These are phyloP conservation scores for Cosmia pyralina DNA, from an alignment of 2,888 invertebrate species.

Conservation along the genomic window DNA sequence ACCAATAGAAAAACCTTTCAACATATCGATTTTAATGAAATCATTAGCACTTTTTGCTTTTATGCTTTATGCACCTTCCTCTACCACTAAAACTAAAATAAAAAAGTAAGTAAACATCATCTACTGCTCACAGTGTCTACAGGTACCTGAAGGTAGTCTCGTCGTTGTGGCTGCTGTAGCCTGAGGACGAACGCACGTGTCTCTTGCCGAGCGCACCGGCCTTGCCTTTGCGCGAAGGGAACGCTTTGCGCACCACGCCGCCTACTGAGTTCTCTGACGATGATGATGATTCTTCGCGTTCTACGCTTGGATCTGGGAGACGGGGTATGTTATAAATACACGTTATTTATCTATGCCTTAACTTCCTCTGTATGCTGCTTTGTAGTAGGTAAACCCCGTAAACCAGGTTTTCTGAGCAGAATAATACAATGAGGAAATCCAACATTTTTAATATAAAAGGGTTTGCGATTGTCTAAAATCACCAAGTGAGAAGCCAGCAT, in stretches of 20 bases:
- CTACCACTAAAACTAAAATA: conserved; percentile 38
- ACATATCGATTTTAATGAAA: neutral
- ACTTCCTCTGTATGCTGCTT: neutral
- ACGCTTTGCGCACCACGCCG: conserved; percentile 92
- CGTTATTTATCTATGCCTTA: neutral
- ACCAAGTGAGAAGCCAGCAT: neutral
- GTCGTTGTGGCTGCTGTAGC: conserved; percentile 95
- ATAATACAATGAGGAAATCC: neutral
- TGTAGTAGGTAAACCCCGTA: neutral
- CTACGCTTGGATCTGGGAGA: conserved; percentile 87
- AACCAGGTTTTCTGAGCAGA: neutral
- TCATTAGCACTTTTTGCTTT: neutral
- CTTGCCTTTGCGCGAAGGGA: conserved; percentile 92
- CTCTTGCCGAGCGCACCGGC: conserved; percentile 92
- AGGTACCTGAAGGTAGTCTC: conserved; percentile 95
- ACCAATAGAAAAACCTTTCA: neutral
- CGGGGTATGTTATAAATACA: conserved; percentile 15
- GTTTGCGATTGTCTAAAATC: neutral
- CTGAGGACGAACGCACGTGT: conserved; percentile 94
- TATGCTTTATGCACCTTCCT: conserved; percentile 7
- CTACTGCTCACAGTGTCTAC: conserved; percentile 64
- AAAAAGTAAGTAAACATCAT: conserved; percentile 55
- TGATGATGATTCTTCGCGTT: conserved; percentile 94
- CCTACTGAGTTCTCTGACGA: conserved; percentile 94
- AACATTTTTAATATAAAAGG: neutral